Evolutionary conservation across 2,797 vertebrate species (phyloP).

Genomic region (Poeciliopsis presidionis): DNA sequence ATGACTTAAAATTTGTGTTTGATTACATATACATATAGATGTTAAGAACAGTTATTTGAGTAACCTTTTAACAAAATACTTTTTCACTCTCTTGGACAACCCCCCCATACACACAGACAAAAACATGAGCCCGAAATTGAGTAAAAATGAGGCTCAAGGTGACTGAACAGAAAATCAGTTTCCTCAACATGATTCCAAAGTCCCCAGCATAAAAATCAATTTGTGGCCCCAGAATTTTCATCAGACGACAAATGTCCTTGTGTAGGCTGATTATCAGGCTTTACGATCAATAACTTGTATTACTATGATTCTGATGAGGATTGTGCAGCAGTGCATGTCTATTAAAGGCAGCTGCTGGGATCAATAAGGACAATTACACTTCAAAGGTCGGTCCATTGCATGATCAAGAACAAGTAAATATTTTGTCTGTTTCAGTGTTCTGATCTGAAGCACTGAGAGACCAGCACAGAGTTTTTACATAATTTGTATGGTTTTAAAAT

Average conservation of each 20-base stretch:
- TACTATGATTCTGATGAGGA: constrained; percentile 48
- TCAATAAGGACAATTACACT: constrained; percentile 48
- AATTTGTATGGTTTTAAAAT: too few species aligned
- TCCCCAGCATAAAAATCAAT: constrained; percentile 47
- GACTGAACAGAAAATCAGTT: background rate
- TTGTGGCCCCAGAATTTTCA: constrained; percentile 29
- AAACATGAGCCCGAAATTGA: background rate
- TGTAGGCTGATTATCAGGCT: constrained; percentile 50
- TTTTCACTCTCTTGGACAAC: too few species aligned
- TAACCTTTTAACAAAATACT: too few species aligned
- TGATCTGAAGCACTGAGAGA: background rate
- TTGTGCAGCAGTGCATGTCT: constrained; percentile 42
- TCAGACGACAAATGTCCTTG: constrained; percentile 43
- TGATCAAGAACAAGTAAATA: background rate
- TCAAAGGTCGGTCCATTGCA: constrained; percentile 23
- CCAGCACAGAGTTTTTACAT: background rate
- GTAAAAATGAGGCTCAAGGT: background rate
- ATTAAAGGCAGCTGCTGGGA: constrained; percentile 54
- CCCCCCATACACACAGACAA: background rate
- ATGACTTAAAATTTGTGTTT: too few species aligned
- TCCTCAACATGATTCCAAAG: constrained; percentile 15
- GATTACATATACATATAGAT: too few species aligned
- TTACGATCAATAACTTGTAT: constrained; percentile 65
- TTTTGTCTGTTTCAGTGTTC: background rate
- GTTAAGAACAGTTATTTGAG: too few species aligned